Evolutionary conservation across 1,140 invertebrate genomes (phyloP).

Genomic region (Temnothorax longispinosus): DNA sequence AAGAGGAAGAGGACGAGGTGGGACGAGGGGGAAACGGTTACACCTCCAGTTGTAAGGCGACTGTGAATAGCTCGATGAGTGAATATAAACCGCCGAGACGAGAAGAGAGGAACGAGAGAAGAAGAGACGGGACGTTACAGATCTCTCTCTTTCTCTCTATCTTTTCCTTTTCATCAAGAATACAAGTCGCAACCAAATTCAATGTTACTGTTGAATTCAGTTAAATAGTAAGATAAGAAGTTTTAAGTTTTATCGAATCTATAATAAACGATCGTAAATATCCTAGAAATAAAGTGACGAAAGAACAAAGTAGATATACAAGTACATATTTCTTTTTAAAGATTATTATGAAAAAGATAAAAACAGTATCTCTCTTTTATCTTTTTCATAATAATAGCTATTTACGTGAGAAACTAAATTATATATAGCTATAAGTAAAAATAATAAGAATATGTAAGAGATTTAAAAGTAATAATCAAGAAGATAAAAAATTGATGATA

Average conservation of each 20-base stretch:
- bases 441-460: not conserved
- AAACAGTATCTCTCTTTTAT: not conserved
- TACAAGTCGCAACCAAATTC: not conserved
- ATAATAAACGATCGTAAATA: not conserved
- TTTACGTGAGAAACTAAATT: not conserved
- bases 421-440: not conserved
- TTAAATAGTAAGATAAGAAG: not conserved
- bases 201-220: not conserved
- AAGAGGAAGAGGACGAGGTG: slow-evolving; percentile 4
- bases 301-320: not conserved
- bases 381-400: not conserved
- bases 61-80: slow-evolving; percentile 6
- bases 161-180: not conserved
- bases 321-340: not conserved
- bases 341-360: not conserved
- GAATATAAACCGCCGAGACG: slow-evolving; percentile 27
- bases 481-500: not conserved
- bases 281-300: not conserved
- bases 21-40: slow-evolving; percentile 15
- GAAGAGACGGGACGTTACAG: not conserved
- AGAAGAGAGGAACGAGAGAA: not conserved
- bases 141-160: not conserved
- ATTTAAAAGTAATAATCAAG: not conserved
- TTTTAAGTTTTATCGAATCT: not conserved
- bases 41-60: slow-evolving; percentile 48